phyloP scores from a whole-genome alignment of 2,888 invertebrate genomes.

The Geophilus truncorum region DNA sequence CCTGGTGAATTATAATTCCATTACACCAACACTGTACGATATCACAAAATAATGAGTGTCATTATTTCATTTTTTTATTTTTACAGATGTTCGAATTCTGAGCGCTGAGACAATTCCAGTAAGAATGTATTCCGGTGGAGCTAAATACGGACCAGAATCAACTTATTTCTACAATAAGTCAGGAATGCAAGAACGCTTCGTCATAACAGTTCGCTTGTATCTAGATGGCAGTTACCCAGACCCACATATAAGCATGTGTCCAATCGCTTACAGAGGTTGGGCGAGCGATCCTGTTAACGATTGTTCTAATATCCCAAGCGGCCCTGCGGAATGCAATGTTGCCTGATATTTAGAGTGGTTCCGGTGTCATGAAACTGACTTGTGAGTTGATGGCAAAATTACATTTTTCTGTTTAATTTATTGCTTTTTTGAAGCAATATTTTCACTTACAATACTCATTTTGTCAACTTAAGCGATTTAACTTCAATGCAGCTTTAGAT shows the following conservation, averaged over 20 bases:
- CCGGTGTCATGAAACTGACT: background rate
- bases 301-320: background rate
- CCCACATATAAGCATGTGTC: constrained; percentile 23
- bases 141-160: background rate
- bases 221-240: constrained; percentile 17
- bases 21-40: background rate
- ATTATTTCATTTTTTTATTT: background rate
- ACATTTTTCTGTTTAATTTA: no score
- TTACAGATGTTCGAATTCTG: background rate
- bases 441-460: no score
- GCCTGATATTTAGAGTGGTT: background rate
- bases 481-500: no score
- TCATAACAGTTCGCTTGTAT: background rate
- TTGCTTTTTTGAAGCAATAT: no score
- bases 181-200: background rate
- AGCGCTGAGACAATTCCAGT: constrained; percentile 24
- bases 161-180: constrained; percentile 18
- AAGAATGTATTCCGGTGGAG: background rate
- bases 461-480: no score
- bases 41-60: background rate
- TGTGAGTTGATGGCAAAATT: no score
- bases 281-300: background rate
- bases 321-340: background rate
- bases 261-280: constrained; percentile 16
- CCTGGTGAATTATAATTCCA: no score